Evolutionary conservation across 2,888 invertebrate genomes (phyloP), one percentile per base, ranked within the genome.

Genomic region (Callinectes sapidus): DNA sequence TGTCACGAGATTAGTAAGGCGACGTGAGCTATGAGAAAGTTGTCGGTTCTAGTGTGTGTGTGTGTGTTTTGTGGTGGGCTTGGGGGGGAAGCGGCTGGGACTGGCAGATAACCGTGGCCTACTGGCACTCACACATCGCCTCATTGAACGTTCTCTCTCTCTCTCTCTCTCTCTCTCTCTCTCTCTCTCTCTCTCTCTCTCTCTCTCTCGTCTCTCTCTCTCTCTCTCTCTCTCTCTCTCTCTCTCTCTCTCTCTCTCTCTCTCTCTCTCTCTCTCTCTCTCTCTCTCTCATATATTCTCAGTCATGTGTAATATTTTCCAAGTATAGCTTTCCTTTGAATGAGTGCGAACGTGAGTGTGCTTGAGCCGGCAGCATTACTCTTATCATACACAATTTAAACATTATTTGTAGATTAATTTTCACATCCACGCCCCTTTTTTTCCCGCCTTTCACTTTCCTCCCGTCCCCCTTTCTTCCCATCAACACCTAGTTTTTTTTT

Each of bases 101-200:
- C 81, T 81, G 23, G 35, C 32, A 81, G 81, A 35, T 81, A 81
- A 35, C 81, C 54, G 39, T 88, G 88, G 32, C 32, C 54, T 88
- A 32, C 32, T 61, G 54, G 55, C 32, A 54, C 55, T 32, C 5
- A 6, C 89, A 55, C 61, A 35, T 88, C 8, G 1, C 89, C 35
- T 66, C 23, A n/a, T 66, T 89, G 18, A 42, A 48, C 66, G 35
- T 35, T 89, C 89, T 66, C 61, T 35, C 61, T 35, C 61, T 55
- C 88, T 88, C 88, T 88, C 88, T 88, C 55, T 55, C 55, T 88
- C 88, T 88, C 88, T 88, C 55, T 55, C 54, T 54, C 48, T 48
- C 87, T 48, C n/a, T 87, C 66, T 89, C 61, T 89, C 89, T 89
- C 89, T 66, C 61, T 89, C 89, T 66, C 61, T 35, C 61, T 35